phyloP scores from a whole-genome alignment of 2,888 invertebrate genomes.

The Vandiemenella viatica region DNA sequence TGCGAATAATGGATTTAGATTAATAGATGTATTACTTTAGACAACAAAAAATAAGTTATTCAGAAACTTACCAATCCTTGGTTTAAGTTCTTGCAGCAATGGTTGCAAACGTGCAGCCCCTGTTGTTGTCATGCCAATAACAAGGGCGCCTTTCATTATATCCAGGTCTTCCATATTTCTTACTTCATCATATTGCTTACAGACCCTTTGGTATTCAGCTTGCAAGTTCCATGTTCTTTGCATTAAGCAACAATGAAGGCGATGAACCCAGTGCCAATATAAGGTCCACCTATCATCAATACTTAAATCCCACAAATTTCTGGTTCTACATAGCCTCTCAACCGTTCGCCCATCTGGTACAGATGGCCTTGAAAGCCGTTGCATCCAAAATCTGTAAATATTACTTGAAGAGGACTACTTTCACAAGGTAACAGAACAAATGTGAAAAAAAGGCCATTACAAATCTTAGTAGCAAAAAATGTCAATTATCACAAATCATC shows the following conservation, averaged over 20 bases:
- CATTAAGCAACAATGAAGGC: constrained; percentile 7
- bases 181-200: constrained; percentile 34
- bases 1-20: too few relatives aligned
- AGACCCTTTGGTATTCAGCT: constrained; percentile 17
- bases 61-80: constrained; percentile 40
- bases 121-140: constrained; percentile 65
- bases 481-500: too few relatives aligned
- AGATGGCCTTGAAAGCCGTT: neutral
- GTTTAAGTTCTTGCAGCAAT: constrained; percentile 41
- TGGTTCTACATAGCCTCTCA: neutral
- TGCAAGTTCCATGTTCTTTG: constrained; percentile 13
- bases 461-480: too few relatives aligned
- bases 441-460: too few relatives aligned
- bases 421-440: too few relatives aligned
- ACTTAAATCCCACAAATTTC: constrained; percentile 21
- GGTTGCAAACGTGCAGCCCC: constrained; percentile 52
- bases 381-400: neutral
- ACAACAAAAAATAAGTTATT: neutral
- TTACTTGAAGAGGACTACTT: too few relatives aligned
- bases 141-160: constrained; percentile 35
- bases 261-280: constrained; percentile 22
- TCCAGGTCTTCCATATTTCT: constrained; percentile 40
- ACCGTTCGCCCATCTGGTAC: neutral
- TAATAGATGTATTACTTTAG: too few relatives aligned
- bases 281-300: constrained; percentile 29